A percentile compares a stretch with the other conserved stretches of the same genome.
phyloP scores from a whole-genome alignment of 2,797 vertebrate species.

The Myiotriccus ornatus region DNA sequence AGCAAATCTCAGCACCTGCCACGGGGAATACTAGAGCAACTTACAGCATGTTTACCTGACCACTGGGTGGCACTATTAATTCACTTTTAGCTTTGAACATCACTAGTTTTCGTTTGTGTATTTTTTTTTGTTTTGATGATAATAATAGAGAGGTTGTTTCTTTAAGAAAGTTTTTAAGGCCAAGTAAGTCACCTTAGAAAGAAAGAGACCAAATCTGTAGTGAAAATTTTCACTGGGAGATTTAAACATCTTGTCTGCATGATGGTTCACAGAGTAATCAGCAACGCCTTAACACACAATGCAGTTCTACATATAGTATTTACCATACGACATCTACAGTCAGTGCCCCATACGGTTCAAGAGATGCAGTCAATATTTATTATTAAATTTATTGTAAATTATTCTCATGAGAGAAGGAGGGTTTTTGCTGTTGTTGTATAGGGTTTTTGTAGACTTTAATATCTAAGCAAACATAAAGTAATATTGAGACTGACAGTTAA shows the following conservation, averaged over 20 bases:
- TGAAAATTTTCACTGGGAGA: neutral
- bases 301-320: neutral
- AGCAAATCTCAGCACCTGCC: neutral
- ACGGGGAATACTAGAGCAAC: neutral
- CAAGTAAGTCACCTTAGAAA: neutral
- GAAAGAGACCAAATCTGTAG: neutral
- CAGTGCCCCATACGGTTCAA: neutral
- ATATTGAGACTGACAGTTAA: neutral
- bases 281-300: neutral
- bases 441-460: neutral
- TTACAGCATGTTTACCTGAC: neutral
- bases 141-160: neutral
- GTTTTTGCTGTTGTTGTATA: neutral
- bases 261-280: neutral
- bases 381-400: neutral
- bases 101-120: fast-evolving
- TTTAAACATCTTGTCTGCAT: neutral
- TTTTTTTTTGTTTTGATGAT: neutral
- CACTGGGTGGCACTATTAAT: constrained; percentile 64
- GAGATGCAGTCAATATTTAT: neutral
- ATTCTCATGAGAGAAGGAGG: neutral
- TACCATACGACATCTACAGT: neutral
- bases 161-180: neutral
- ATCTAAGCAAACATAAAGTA: neutral
- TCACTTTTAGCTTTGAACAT: neutral